Conservation (phyloP, 2,113 vertebrate genomes). For the Pipra filicauda region DNA sequence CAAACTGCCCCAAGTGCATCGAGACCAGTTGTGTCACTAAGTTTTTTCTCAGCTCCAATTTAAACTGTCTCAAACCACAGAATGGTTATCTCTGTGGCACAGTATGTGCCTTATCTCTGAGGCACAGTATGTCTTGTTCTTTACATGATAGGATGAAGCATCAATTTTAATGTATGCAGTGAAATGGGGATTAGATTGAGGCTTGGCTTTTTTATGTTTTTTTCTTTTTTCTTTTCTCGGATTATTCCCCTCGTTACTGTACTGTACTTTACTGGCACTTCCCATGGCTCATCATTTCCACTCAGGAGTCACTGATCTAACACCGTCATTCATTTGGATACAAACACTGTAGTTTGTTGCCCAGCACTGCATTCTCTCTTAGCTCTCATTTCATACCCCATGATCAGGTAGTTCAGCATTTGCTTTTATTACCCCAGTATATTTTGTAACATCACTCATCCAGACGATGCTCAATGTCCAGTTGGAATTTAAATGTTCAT, state of each 20-base stretch:
- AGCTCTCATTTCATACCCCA: neutral
- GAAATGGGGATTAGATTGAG: neutral
- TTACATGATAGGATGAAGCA: neutral
- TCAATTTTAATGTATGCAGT: neutral
- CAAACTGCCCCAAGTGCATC: neutral
- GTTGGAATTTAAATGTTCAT: neutral
- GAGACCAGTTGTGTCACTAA: neutral
- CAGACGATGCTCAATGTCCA: neutral
- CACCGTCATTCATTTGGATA: neutral
- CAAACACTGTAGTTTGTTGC: neutral
- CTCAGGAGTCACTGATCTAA: neutral
- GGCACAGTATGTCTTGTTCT: rapidly evolving
- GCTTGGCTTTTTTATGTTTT: neutral
- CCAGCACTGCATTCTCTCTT: neutral
- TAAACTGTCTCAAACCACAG: neutral
- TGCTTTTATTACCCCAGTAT: neutral
- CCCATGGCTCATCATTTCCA: neutral
- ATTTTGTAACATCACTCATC: neutral
- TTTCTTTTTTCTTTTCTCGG: neutral
- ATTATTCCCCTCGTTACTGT: neutral
- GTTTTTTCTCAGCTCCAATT: neutral
- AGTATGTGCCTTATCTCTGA: neutral
- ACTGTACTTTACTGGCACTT: neutral
- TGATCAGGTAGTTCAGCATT: neutral
- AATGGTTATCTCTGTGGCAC: neutral